These are phyloP conservation scores for Drosophila hamatofila DNA, from an alignment of 2,888 invertebrate species.

Conservation along the genomic window DNA sequence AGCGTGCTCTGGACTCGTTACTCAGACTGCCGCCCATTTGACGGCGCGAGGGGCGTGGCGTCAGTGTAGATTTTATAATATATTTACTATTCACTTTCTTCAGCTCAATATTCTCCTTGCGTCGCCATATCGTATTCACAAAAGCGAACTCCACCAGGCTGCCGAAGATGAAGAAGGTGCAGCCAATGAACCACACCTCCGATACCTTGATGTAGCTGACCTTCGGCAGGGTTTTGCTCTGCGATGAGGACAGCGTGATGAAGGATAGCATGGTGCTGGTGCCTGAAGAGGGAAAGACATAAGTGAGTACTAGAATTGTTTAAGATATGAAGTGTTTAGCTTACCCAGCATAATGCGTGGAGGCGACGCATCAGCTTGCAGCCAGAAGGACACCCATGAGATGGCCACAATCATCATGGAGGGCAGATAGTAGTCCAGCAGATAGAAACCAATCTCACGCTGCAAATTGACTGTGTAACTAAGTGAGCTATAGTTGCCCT, in stretches of 20 bases:
- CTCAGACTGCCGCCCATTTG: conserved; percentile 73
- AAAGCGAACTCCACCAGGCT: conserved; percentile 82
- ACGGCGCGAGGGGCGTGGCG: conserved; percentile 79
- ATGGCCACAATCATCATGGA: conserved; percentile 84
- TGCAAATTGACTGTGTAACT: conserved; percentile 81
- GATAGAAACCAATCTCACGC: conserved; percentile 82
- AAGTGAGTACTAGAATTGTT: neutral
- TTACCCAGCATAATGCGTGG: conserved; percentile 82
- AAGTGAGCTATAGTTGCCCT: conserved; percentile 78
- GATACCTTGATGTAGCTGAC: conserved; percentile 83
- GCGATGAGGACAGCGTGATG: conserved; percentile 81
- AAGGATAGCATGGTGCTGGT: conserved; percentile 83
- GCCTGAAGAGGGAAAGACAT: conserved; percentile 47
- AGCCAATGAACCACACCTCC: conserved; percentile 82
- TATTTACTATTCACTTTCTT: conserved; percentile 83
- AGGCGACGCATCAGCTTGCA: conserved; percentile 82
- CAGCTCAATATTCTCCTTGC: conserved; percentile 82
- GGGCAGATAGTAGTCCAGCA: conserved; percentile 81
- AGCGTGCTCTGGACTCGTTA: conserved; percentile 87
- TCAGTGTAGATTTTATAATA: conserved; percentile 81
- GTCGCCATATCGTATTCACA: conserved; percentile 83
- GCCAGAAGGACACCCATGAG: conserved; percentile 83
- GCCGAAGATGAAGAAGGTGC: conserved; percentile 83
- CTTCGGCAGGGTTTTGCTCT: conserved; percentile 81
- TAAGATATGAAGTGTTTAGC: neutral